Base-by-base conservation (phyloP, 1,140 invertebrate species). In the Drosophila dunni region DNA sequence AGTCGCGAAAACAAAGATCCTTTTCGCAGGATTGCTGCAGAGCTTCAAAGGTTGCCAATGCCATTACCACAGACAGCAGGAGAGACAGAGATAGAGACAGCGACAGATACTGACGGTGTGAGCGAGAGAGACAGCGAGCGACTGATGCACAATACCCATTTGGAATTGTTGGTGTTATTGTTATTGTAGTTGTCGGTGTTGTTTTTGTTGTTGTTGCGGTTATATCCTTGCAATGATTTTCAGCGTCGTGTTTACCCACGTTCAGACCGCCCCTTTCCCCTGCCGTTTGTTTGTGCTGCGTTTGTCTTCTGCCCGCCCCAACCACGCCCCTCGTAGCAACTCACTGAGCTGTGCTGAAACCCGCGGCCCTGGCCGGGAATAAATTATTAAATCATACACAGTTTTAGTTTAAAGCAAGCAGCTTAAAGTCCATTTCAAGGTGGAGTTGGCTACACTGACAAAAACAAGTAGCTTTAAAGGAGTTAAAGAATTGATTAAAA, bases 191-290 rank as follows among this genome's bases (percentile, higher is more conserved):
- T 62, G 13, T 50, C 62, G 51, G 56, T 34, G 7, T 50, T 42
- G 45, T 61, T 61, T 40, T 48, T 45, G 46, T 65, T 73, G 70
- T 75, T 74, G 60, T 69, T 75, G 64, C 29, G 65, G 60, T 75
- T 75, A 78, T 69, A 78, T 78, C 65, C 71, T 70, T 75, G 75
- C 71, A 75, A 78, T 78, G 75, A 78, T 78, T 78, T 77, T 54
- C 53, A 74, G 40, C 46, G 42, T 62, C 61, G 51, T 78, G 77
- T 79, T 79, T 79, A 79, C 77, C 58, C 77, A 79, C 77, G 77
- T 79, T 71, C 48, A 29, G 38, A 56, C 51, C 70, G 13, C 15
- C 20, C 44, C 11, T 10, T 15, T 9, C 11, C 17, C 63, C 9
- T 17, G 9, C n/a, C 57, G 48, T 66, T 54, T 71, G 62, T 76